Evolutionary conservation across 2,113 vertebrate genomes (phyloP).

Genomic region (Ciconia boyciana): DNA sequence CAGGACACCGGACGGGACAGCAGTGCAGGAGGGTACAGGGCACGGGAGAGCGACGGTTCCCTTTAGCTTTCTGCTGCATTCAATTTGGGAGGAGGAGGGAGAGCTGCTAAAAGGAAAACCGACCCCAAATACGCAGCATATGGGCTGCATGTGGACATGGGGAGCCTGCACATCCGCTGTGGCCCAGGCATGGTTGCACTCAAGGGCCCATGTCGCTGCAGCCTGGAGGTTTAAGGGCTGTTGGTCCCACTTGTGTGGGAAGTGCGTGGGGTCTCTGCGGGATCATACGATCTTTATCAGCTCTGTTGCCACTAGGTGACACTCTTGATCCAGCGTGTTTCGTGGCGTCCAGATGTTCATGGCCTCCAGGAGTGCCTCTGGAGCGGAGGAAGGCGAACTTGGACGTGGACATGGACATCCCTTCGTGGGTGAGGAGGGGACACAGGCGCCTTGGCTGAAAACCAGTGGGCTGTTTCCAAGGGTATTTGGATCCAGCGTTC

Average conservation of each 20-base stretch:
- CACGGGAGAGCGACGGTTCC: accelerated
- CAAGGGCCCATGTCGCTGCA: background rate
- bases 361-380: background rate
- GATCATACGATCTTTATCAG: accelerated
- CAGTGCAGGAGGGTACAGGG: background rate
- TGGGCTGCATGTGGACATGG: background rate
- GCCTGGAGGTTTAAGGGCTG: background rate
- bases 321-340: background rate
- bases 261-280: background rate
- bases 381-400: accelerated
- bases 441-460: background rate
- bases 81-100: background rate
- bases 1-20: background rate
- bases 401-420: background rate
- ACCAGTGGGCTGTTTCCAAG: background rate
- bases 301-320: slow-evolving; percentile 25
- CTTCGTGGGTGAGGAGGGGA: background rate
- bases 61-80: background rate
- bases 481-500: background rate
- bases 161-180: background rate
- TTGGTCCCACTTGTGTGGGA: background rate
- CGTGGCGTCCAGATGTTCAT: background rate
- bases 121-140: accelerated
- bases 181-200: accelerated
- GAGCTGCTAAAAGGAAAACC: background rate